A percentile compares a stretch with the other conserved stretches of the same genome.
These are phyloP conservation scores for Electrona antarctica DNA, from an alignment of 2,113 vertebrate species.

Conservation along the genomic window DNA sequence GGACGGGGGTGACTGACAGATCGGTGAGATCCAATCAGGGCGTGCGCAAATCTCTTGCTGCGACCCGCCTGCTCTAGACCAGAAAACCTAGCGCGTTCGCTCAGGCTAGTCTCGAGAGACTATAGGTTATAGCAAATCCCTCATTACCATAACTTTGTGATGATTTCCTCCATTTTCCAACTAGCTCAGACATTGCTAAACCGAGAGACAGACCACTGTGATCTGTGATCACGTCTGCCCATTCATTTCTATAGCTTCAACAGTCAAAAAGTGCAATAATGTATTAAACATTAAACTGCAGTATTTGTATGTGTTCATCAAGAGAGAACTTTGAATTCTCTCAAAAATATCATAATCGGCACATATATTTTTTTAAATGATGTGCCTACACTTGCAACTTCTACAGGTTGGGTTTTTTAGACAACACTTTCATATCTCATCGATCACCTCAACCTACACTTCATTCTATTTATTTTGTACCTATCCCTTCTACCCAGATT, in stretches of 20 bases:
- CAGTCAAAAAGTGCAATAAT: conserved; percentile 50
- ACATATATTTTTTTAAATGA: not conserved
- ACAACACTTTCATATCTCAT: conserved; percentile 2
- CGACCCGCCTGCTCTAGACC: no score
- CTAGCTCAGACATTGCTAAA: not conserved
- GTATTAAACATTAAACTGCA: conserved; percentile 32
- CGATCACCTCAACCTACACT: conserved; percentile 6
- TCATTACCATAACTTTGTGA: conserved; percentile 20
- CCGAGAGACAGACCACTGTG: not conserved
- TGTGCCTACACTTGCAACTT: conserved; percentile 25
- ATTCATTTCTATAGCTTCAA: not conserved
- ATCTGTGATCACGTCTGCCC: not conserved
- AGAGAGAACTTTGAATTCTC: conserved; percentile 14
- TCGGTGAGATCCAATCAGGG: no score
- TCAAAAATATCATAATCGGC: conserved; percentile 9
- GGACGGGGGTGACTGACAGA: no score
- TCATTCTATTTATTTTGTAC: not conserved
- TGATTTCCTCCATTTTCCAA: no score
- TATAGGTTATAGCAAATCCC: conserved; percentile 6
- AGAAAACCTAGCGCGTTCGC: no score
- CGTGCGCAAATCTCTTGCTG: no score
- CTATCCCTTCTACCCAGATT: conserved; percentile 7
- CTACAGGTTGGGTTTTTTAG: conserved; percentile 14
- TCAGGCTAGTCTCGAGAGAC: no score
- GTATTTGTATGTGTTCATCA: conserved; percentile 24